Evolutionary conservation across 2,888 invertebrate species (phyloP).

Genomic region (Napeogenes inachia): DNA sequence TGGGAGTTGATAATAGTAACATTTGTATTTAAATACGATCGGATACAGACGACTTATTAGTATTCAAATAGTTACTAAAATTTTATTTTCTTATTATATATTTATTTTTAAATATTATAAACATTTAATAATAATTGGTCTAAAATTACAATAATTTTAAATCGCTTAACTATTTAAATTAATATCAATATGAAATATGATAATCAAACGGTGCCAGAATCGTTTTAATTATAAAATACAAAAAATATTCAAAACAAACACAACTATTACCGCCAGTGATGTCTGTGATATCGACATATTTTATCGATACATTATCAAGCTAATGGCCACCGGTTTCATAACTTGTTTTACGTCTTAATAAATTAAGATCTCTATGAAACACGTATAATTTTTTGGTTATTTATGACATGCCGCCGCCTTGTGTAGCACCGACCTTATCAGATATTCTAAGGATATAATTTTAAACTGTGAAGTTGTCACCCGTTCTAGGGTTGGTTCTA

Average conservation of each 20-base stretch:
- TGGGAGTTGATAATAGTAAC: too few relatives aligned
- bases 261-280: conserved; percentile 9
- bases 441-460: conserved; percentile 60
- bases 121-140: too few relatives aligned
- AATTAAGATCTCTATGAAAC: conserved; percentile 62
- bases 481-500: too few relatives aligned
- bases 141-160: too few relatives aligned
- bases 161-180: too few relatives aligned
- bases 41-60: too few relatives aligned
- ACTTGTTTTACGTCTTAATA: conserved; percentile 62
- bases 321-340: conserved; percentile 56
- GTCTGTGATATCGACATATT: conserved; percentile 29
- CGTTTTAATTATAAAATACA: background rate
- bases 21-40: too few relatives aligned
- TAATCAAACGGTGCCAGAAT: conserved; percentile 2
- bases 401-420: conserved; percentile 49
- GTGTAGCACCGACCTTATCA: conserved; percentile 58
- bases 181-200: background rate
- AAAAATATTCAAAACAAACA: conserved; percentile 9
- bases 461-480: conserved; percentile 47
- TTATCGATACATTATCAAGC: conserved; percentile 57
- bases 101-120: too few relatives aligned
- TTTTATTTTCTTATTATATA: too few relatives aligned
- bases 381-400: conserved; percentile 61
- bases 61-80: too few relatives aligned